Conservation (phyloP, 2,888 invertebrate species). For the Sympetrum striolatum region DNA sequence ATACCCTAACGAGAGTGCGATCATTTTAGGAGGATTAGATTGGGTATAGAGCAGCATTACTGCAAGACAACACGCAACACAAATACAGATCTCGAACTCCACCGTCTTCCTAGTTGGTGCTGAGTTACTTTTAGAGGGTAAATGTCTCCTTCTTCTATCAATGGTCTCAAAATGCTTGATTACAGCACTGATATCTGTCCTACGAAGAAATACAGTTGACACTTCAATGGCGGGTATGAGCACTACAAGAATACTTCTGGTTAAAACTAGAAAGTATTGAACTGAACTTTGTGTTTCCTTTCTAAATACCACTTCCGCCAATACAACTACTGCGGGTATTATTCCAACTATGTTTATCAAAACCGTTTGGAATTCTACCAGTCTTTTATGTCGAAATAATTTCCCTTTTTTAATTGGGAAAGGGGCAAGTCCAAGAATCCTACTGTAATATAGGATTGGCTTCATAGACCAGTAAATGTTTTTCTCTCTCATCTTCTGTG, state of each 20-base stretch:
- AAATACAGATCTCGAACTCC: background rate
- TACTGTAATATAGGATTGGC: background rate
- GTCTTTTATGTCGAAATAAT: background rate
- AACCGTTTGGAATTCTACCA: background rate
- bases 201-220: background rate
- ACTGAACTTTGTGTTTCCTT: background rate
- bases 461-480: background rate
- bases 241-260: background rate
- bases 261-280: background rate
- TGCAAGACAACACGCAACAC: background rate
- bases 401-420: background rate
- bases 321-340: background rate
- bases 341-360: background rate
- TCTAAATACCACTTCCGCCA: no score
- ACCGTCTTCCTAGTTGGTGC: background rate
- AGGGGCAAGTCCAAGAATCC: background rate
- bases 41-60: background rate
- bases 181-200: background rate
- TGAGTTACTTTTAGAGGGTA: background rate
- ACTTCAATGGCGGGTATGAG: background rate
- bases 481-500: background rate
- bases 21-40: background rate
- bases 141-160: background rate
- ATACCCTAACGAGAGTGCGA: background rate
- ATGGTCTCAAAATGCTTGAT: background rate